These are phyloP conservation scores for Mungos mungo DNA, from an alignment of 2,113 vertebrate genomes.

Conservation along the genomic window DNA sequence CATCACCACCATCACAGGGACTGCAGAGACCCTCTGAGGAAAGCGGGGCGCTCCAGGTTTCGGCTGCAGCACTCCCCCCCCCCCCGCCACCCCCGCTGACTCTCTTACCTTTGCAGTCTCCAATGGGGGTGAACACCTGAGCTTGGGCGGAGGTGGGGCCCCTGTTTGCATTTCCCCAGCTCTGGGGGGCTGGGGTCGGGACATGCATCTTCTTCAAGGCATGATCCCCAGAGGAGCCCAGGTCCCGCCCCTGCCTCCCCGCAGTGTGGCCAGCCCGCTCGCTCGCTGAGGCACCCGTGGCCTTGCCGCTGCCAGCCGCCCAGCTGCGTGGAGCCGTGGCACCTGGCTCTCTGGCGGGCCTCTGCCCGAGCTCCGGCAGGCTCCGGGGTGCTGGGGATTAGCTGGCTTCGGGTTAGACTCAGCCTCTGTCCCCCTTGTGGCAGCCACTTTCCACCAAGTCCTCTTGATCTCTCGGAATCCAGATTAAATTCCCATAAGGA, in stretches of 20 bases:
- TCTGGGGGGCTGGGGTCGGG: not conserved
- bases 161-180: rapidly evolving
- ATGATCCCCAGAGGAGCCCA: not conserved
- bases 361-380: slow-evolving; percentile 42
- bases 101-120: too few species aligned
- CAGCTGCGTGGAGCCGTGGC: slow-evolving; percentile 62
- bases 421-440: slow-evolving; percentile 58
- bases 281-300: not conserved
- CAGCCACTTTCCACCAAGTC: slow-evolving; percentile 75
- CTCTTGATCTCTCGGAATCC: slow-evolving; percentile 76
- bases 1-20: rapidly evolving
- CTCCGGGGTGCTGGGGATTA: slow-evolving; percentile 74
- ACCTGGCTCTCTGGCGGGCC: slow-evolving; percentile 56
- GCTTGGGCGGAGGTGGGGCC: rapidly evolving
- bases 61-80: not conserved
- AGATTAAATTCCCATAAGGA: slow-evolving; percentile 71
- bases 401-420: slow-evolving; percentile 38
- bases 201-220: rapidly evolving
- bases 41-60: not conserved
- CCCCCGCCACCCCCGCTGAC: not conserved
- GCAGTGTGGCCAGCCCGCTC: not conserved
- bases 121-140: not conserved
- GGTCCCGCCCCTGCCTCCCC: rapidly evolving
- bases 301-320: not conserved
- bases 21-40: not conserved